Evolutionary conservation across 1,140 invertebrate species (phyloP).

Genomic region (Holcopasites calliopsidis): DNA sequence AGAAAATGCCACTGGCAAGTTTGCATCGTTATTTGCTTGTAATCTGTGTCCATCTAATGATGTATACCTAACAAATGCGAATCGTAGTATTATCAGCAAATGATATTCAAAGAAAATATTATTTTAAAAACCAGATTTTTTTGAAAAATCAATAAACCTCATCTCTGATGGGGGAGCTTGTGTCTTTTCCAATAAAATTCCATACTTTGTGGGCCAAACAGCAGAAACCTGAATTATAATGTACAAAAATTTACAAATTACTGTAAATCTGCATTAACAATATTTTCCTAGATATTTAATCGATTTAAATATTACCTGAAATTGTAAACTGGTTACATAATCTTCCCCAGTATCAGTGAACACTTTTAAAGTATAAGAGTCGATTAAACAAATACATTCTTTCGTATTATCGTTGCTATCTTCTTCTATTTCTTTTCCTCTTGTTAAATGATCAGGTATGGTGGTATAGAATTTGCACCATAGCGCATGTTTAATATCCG

Average conservation of each 20-base stretch:
- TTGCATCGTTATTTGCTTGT: constrained; percentile 58
- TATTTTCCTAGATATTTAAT: constrained; percentile 27
- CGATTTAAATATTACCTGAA: constrained; percentile 83
- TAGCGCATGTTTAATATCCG: constrained; percentile 89
- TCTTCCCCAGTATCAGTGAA: constrained; percentile 91
- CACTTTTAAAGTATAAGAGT: constrained; percentile 88
- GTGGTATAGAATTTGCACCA: constrained; percentile 87
- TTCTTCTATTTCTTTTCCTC: constrained; percentile 64
- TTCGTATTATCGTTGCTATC: constrained; percentile 68
- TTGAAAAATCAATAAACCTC: constrained; percentile 55
- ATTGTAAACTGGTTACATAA: constrained; percentile 90
- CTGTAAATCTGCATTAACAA: not conserved
- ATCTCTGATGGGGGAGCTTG: constrained; percentile 57
- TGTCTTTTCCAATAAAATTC: constrained; percentile 87
- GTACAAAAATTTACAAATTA: not conserved
- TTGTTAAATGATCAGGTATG: constrained; percentile 79
- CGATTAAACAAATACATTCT: constrained; percentile 87
- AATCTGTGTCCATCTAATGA: constrained; percentile 70
- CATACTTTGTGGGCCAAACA: constrained; percentile 89
- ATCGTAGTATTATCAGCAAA: not conserved
- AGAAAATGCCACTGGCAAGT: constrained; percentile 83
- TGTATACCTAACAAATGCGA: constrained; percentile 55
- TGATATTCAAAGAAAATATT: not conserved
- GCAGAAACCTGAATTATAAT: constrained; percentile 75
- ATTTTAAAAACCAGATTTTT: not conserved